Conservation (phyloP, 2,797 vertebrate species). For the Ctenochaetus hawaiiensis region DNA sequence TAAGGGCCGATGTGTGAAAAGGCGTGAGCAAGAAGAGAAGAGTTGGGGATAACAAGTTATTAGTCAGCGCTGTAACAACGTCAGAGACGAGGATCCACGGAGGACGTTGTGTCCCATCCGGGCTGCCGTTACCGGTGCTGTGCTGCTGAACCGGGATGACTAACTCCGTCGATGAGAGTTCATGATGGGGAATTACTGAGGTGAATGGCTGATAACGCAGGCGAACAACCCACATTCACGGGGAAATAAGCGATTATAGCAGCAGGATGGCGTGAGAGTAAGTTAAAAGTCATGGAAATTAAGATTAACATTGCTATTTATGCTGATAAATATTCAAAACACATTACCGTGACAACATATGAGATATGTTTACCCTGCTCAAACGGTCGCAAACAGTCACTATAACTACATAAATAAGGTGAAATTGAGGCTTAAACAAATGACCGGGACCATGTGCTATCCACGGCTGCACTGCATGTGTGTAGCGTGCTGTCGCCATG, state of each 20-base stretch:
- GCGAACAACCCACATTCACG: constrained; percentile 29
- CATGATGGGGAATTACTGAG: constrained; percentile 56
- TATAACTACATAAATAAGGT: not conserved
- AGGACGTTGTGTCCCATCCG: constrained; percentile 80
- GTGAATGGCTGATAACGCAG: constrained; percentile 51
- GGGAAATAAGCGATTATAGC: constrained; percentile 14
- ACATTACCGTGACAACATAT: not conserved
- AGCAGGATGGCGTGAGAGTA: not conserved
- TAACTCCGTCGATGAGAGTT: constrained; percentile 73
- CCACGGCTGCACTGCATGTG: constrained; percentile 73
- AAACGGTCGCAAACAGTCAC: not conserved
- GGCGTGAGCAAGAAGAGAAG: constrained; percentile 52
- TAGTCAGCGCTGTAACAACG: constrained; percentile 84
- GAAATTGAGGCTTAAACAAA: constrained; percentile 40
- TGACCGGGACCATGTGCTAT: constrained; percentile 57
- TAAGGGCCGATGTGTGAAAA: constrained; percentile 22
- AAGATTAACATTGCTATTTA: not conserved
- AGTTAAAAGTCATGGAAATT: not conserved
- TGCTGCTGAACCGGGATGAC: constrained; percentile 77
- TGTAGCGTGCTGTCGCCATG: constrained; percentile 89
- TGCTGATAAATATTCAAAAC: not conserved
- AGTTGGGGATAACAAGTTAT: constrained; percentile 78
- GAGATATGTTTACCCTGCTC: not conserved
- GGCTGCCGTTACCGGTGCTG: constrained; percentile 70
- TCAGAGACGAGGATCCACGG: constrained; percentile 81